Percentiles rank a stretch among this genome's conserved stretches.
phyloP scores from a whole-genome alignment of 2,888 invertebrate species.

The Emmelina monodactyla region DNA sequence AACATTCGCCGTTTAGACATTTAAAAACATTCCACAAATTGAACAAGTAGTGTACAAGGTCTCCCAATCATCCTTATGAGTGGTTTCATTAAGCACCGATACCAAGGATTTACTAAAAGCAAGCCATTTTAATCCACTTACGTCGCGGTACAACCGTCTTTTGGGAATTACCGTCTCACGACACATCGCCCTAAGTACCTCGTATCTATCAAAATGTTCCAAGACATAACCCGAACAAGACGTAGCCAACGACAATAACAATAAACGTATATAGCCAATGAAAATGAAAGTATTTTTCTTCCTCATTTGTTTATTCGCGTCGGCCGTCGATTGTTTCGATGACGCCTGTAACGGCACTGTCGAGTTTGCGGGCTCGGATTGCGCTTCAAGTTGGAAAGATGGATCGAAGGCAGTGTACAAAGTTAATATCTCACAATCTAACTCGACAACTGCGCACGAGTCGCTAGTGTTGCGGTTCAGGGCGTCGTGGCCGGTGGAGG shows the following conservation, averaged over 20 bases:
- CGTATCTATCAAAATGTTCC: conserved; percentile 29
- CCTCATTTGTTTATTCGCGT: too few species aligned
- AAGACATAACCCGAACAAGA: conserved; percentile 31
- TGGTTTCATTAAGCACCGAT: conserved; percentile 35
- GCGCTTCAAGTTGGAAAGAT: not conserved
- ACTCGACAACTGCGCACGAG: conserved; percentile 28
- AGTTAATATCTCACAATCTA: conserved; percentile 21
- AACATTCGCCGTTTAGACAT: too few species aligned
- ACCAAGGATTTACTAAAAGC: conserved; percentile 40
- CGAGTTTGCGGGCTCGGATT: too few species aligned
- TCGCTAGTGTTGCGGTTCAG: conserved; percentile 38
- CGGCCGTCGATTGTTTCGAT: too few species aligned
- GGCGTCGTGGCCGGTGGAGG: conserved; percentile 42
- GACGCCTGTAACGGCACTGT: too few species aligned
- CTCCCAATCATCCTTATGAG: conserved; percentile 39
- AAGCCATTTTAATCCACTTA: conserved; percentile 55
- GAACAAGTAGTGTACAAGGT: conserved; percentile 20
- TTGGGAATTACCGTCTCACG: conserved; percentile 19
- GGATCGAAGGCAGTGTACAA: not conserved
- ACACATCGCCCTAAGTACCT: conserved; percentile 23
- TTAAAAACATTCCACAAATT: too few species aligned
- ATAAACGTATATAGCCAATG: not conserved
- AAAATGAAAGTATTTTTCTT: conserved; percentile 1
- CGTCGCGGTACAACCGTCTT: conserved; percentile 41
- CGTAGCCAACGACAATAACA: conserved; percentile 20